Evolutionary conservation across 2,797 vertebrate species (phyloP).

Genomic region (Tarsius wallacei): DNA sequence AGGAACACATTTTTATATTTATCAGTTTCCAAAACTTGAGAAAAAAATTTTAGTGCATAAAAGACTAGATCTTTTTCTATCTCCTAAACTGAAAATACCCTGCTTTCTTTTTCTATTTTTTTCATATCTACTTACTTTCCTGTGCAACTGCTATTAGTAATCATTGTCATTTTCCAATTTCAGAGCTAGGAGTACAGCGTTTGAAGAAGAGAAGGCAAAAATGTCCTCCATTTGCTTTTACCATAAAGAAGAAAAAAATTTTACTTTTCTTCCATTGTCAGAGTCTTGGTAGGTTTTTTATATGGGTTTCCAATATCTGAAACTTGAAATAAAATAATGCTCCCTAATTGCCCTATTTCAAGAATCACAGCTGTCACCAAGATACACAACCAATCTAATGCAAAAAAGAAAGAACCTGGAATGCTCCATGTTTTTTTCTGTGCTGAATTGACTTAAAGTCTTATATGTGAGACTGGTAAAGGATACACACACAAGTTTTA

Average conservation of each 20-base stretch:
- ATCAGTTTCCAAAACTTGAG: neutral
- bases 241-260: neutral
- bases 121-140: neutral
- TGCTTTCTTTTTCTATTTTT: slow-evolving; percentile 20
- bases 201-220: slow-evolving; percentile 38
- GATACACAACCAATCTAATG: neutral
- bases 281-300: neutral
- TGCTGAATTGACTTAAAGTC: slow-evolving; percentile 25
- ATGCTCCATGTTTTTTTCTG: neutral
- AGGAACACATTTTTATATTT: neutral
- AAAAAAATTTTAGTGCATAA: neutral
- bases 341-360: neutral
- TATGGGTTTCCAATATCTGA: slow-evolving; percentile 18
- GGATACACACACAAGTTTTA: neutral
- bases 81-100: neutral
- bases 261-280: slow-evolving; percentile 38
- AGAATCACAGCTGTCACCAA: neutral
- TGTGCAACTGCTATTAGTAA: neutral
- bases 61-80: neutral
- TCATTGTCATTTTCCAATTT: slow-evolving; percentile 53
- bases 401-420: neutral
- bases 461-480: neutral
- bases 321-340: neutral
- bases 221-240: slow-evolving; percentile 14
- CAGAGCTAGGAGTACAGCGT: neutral